Base-by-base conservation (phyloP, 2,113 vertebrate species). In the Limanda limanda region DNA sequence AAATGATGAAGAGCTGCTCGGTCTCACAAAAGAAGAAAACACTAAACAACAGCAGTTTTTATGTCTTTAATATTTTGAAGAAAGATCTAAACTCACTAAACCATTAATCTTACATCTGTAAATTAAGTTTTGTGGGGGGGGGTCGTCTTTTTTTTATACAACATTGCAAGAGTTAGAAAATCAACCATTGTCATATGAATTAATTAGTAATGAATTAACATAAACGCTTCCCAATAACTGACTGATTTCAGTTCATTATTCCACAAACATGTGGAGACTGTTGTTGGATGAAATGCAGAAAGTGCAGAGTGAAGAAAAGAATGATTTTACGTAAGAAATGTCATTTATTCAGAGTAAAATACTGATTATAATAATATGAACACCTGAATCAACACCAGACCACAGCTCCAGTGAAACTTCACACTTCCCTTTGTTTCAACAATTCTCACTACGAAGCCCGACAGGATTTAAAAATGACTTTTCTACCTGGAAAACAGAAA, bases 391-490 rank as follows among this genome's bases (percentile, higher is more conserved):
- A 7, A n/a, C 56, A 21, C 23, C 71, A 85, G 66, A 83, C 65
- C 27, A n/a, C n/a, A 86, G 68, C 60, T 67, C 71, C 5, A 27
- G 21, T 55, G 25, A 62, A 4, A 25, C 31, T 54, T 63, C 1
- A 24, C 40, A 60, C 63, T 45, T 85, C 82, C 77, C 82, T 81
- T 83, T 83, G 24, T 58, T 35, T 60, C 57, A 23, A 12, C n/a
- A 21, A 3, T 48, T 59, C 25, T 31, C 10, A 37, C 52, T 18
- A 55, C 2, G 18, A 40, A 42, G 24, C 10, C 20, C 5, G 2
- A 71, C 0, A 20, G 65, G 52, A 17, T 42, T 47, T 13, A 45
- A 66, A 0, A n/a, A 0, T 15, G 5, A 14, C 20, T 1, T 15
- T 45, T 63, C 65, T 59, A 18, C 48, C 15, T 37, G 18, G 48